Conservation (phyloP, 1,140 invertebrate species). For the Diprion similis region DNA sequence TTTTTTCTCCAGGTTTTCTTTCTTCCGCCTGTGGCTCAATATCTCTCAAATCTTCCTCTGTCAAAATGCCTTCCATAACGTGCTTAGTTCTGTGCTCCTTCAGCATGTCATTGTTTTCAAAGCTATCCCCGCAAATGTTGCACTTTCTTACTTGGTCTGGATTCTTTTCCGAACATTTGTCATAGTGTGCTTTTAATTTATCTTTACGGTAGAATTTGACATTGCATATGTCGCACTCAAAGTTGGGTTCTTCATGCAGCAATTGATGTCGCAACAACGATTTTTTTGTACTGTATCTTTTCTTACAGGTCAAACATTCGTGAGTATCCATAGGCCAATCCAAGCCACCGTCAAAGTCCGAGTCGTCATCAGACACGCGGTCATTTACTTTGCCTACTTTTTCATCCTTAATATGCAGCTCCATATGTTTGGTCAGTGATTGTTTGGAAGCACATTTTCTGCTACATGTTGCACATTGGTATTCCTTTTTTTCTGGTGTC, state of each 20-base stretch:
- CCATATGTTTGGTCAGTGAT: slow-evolving; percentile 52
- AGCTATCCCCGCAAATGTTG: slow-evolving; percentile 57
- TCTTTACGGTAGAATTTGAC: slow-evolving; percentile 59
- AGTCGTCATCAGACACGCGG: slow-evolving; percentile 46
- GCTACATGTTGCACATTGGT: slow-evolving; percentile 51
- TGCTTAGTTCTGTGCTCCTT: slow-evolving; percentile 54
- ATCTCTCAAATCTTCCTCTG: slow-evolving; percentile 55
- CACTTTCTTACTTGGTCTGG: slow-evolving; percentile 59
- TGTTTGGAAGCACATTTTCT: slow-evolving; percentile 53
- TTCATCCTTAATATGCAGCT: slow-evolving; percentile 51
- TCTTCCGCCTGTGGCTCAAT: slow-evolving; percentile 54
- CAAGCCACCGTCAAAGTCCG: slow-evolving; percentile 52
- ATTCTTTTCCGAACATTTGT: slow-evolving; percentile 60
- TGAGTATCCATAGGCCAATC: slow-evolving; percentile 59
- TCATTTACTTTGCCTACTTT: slow-evolving; percentile 29
- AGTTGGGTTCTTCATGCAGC: slow-evolving; percentile 59
- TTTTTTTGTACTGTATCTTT: slow-evolving; percentile 58
- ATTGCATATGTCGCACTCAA: slow-evolving; percentile 60
- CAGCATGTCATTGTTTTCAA: slow-evolving; percentile 58
- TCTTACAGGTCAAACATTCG: slow-evolving; percentile 57
- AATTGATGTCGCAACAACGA: slow-evolving; percentile 56
- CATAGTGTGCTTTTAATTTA: slow-evolving; percentile 58
- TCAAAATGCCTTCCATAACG: slow-evolving; percentile 56
- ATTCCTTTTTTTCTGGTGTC: slow-evolving; percentile 33
- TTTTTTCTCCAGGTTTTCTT: slow-evolving; percentile 46